Evolutionary conservation across 2,888 invertebrate genomes (phyloP).

Genomic region (Synergus itoensis): DNA sequence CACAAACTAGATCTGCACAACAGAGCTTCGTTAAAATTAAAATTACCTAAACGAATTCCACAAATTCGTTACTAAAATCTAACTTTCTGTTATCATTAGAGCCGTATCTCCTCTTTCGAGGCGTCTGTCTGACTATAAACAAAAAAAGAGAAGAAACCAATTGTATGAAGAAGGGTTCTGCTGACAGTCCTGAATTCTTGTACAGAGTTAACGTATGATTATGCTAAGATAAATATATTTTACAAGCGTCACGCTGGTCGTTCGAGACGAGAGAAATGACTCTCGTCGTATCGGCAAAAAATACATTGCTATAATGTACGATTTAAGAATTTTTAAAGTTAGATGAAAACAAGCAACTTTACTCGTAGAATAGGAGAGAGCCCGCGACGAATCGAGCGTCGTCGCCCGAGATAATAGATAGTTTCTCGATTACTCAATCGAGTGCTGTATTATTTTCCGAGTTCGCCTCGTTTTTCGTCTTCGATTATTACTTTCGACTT

Average conservation of each 20-base stretch:
- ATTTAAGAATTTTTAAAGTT: conserved; percentile 70
- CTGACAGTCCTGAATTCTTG: conserved; percentile 60
- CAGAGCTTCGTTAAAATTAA: conserved; percentile 4
- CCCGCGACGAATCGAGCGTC: conserved; percentile 41
- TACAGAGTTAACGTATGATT: conserved; percentile 57
- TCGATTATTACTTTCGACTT: conserved; percentile 18
- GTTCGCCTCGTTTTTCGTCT: conserved; percentile 19
- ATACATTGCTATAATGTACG: conserved; percentile 65
- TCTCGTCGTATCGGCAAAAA: conserved; percentile 57
- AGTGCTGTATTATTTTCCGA: conserved; percentile 37
- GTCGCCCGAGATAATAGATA: conserved; percentile 13
- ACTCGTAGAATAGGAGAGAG: conserved; percentile 45
- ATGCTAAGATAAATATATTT: conserved; percentile 66
- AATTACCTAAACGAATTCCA: not conserved
- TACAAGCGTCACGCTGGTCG: conserved; percentile 68
- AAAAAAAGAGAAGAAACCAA: conserved; percentile 43
- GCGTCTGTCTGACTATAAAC: not conserved
- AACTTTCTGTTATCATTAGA: not conserved
- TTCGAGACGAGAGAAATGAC: conserved; percentile 52
- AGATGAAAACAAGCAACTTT: conserved; percentile 57
- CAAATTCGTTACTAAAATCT: not conserved
- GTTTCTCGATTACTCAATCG: conserved; percentile 17
- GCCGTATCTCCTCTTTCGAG: not conserved
- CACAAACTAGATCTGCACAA: not conserved
- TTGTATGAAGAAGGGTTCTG: conserved; percentile 56